phyloP scores from a whole-genome alignment of 92 coral and sea anemone species.

The Virgularia gustaviana region DNA sequence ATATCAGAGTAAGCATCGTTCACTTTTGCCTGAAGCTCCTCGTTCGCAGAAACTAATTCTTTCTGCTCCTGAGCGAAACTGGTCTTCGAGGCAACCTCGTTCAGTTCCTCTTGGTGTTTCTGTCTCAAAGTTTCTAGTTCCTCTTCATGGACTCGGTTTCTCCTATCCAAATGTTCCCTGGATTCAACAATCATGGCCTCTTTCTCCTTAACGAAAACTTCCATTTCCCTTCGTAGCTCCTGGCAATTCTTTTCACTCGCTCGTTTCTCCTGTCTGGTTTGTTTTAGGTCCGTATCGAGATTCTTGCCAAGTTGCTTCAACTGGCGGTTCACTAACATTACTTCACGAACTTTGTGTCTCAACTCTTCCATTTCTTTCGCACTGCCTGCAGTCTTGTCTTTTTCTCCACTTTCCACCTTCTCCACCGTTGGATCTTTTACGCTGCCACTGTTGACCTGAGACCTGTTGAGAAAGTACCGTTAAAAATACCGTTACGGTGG shows the following conservation, averaged over 20 bases:
- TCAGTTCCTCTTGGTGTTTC: not conserved
- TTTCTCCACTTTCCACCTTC: not conserved
- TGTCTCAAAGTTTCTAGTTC: slow-evolving; percentile 5
- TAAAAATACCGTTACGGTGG: no score
- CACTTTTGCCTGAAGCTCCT: slow-evolving; percentile 43
- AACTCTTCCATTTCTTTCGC: slow-evolving; percentile 13
- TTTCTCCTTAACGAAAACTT: slow-evolving; percentile 49
- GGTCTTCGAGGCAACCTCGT: slow-evolving; percentile 5
- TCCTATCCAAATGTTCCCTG: slow-evolving; percentile 34
- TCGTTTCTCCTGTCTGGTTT: slow-evolving; percentile 57
- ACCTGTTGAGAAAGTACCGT: no score
- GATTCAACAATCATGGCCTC: slow-evolving; percentile 42
- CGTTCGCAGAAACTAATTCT: slow-evolving; percentile 50
- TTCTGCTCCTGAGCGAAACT: slow-evolving; percentile 25
- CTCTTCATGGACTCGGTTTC: slow-evolving; percentile 18
- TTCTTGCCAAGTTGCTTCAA: slow-evolving; percentile 30
- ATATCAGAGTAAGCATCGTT: slow-evolving; percentile 29
- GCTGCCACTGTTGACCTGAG: no score
- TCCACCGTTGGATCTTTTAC: not conserved
- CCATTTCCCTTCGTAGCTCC: slow-evolving; percentile 67
- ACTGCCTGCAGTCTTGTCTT: not conserved
- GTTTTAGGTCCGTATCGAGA: slow-evolving; percentile 23
- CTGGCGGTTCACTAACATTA: slow-evolving; percentile 22
- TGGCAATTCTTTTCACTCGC: slow-evolving; percentile 69
- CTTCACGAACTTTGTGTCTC: slow-evolving; percentile 1